phyloP scores from a whole-genome alignment of 1,140 invertebrate species.

The Drosophila kanapiae region DNA sequence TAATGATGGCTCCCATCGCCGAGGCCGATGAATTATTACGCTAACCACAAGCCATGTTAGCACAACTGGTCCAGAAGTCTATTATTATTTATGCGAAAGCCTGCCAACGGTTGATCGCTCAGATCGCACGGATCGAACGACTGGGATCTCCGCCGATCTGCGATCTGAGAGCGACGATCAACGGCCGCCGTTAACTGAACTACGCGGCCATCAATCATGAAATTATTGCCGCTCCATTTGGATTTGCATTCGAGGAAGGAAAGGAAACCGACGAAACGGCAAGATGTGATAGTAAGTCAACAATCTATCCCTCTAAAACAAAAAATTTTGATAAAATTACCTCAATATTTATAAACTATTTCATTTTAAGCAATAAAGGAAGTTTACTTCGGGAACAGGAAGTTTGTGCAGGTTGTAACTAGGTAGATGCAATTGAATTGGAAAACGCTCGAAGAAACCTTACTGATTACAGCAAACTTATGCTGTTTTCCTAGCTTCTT shows the following conservation, averaged over 20 bases:
- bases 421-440: no score
- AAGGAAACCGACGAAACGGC: neutral
- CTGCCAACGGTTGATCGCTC: slow-evolving; percentile 64
- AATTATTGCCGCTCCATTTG: slow-evolving; percentile 76
- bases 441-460: no score
- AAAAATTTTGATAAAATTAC: neutral
- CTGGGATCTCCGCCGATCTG: slow-evolving; percentile 27
- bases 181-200: slow-evolving; percentile 70
- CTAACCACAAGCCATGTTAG: slow-evolving; percentile 81
- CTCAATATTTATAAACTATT: neutral
- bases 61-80: slow-evolving; percentile 81
- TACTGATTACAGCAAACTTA: no score
- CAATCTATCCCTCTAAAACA: neutral
- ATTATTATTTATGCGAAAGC: slow-evolving; percentile 80
- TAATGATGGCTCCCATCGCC: slow-evolving; percentile 68
- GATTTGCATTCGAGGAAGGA: slow-evolving; percentile 48
- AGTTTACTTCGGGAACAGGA: no score
- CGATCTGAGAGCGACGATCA: slow-evolving; percentile 48
- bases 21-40: slow-evolving; percentile 76
- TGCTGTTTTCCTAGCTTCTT: no score
- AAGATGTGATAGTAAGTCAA: neutral
- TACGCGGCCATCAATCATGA: slow-evolving; percentile 80
- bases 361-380: neutral
- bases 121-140: slow-evolving; percentile 27
- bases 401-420: no score